Evolutionary conservation across 2,888 invertebrate genomes (phyloP), one percentile per base, ranked within the genome.

Genomic region (Yponomeuta malinellus): DNA sequence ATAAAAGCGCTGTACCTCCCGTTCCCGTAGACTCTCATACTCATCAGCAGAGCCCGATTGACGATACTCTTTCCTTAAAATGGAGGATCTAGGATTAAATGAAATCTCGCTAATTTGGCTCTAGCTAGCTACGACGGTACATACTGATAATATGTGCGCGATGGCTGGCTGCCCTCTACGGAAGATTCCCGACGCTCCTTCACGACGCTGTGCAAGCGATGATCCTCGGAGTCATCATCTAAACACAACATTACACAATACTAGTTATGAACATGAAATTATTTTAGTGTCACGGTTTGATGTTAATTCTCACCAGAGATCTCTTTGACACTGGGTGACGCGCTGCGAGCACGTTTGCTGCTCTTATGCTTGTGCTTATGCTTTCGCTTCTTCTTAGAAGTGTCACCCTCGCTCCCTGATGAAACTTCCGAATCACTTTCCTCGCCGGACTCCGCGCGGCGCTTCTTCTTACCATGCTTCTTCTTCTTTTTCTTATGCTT

Each of bases 401-500:
- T 83, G 79, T 90, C 90, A 12, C 86, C 91, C 48, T 90, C 90
- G 73, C 90, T 91, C 23, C 82, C 79, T 0, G 85, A 86, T 10
- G 86, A 86, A 68, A 83, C 75, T 48, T 82, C 83, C 2, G 88
- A 87, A 10, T 77, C 81, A 72, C 83, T 85, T 31, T 81, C 80
- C 3, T 78, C 84, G 4, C 77, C 82, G 1, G 90, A 89, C 71
- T 79, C 82, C 1, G 85, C 83, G 59, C 87, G 89, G 72, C 86
- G 83, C 75, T 90, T 92, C 78, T 87, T 91, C 78, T 93, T 93
- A 23, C 78, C 80, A 72, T 92, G 92, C 76, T 92, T 92, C 83
- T 89, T 91, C 81, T 92, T 93, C 82, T 93, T 93, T 76, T 92
- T 92, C 82, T 92, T 92, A 72, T 92, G 92, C 75, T 92, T 93